Base-by-base conservation (phyloP, 2,113 vertebrate genomes). In the Poecile atricapillus region DNA sequence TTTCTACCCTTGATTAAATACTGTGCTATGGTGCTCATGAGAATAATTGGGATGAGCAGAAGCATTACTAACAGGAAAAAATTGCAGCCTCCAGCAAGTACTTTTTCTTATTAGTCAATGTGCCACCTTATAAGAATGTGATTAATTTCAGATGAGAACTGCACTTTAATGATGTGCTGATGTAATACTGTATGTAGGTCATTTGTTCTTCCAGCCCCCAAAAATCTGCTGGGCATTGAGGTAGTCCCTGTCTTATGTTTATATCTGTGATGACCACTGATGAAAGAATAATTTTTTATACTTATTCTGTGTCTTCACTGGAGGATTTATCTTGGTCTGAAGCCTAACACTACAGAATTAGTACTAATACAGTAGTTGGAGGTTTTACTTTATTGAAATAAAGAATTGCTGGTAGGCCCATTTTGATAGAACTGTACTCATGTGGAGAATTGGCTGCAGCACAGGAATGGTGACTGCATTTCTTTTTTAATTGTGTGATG, bases 51-150 rank as follows among this genome's bases (percentile, higher is more conserved):
- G 94, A 91, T 95, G 95, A 97, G 92, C 50, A 95, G 93, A 95
- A 94, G 81, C 93, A 96, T 94, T 97, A 96, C 93, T 97, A 97
- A 97, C 94, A 96, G 74, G 91, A 93, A 94, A 96, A 85, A 95
- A 95, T 85, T 97, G 84, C 95, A 95, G 92, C 95, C 95, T 96
- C 60, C 55, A 96, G 96, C 65, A 97, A 97, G 85, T 94, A 93
- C 73, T 90, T 95, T 91, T 94, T 69, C 84, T 85, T 97, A 83
- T 96, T 97, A 97, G 94, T 97, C 87, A 93, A 12, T 81, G 69
- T 97, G 94, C 63, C 93, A 96, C 87, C 68, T 96, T 96, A 69
- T 28, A 39, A 94, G 65, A 94, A 96, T 58, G 52, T 9, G 22
- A 97, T 97, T 97, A 95, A 97, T 98, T 97, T 97, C 55, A 87